Conservation (phyloP, 2,797 vertebrate genomes). For the Girardinus metallicus region DNA sequence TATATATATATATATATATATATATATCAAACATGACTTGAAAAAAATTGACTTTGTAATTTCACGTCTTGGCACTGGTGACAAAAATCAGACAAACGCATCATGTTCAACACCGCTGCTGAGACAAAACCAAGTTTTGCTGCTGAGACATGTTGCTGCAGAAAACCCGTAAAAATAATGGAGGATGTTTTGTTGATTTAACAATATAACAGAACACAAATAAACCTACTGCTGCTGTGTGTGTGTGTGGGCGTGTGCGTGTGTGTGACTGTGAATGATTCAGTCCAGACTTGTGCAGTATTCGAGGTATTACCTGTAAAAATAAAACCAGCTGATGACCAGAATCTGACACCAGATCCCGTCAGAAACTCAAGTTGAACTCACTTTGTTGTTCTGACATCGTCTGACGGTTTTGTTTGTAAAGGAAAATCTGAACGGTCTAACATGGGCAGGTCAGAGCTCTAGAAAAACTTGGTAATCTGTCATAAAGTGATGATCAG, state of each 20-base stretch:
- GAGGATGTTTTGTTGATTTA: neutral
- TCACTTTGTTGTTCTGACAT: neutral
- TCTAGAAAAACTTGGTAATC: neutral
- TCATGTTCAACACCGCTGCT: neutral
- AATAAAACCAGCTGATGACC: neutral
- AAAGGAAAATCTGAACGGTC: neutral
- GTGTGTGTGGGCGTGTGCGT: neutral
- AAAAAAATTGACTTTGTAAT: too few relatives aligned
- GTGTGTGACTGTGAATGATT: neutral
- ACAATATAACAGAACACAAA: neutral
- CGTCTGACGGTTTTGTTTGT: neutral
- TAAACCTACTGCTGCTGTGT: neutral
- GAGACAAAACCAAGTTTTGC: too few relatives aligned
- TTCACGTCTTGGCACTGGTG: too few relatives aligned
- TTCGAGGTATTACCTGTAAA: neutral
- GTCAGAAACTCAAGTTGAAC: neutral
- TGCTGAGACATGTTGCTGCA: constrained; percentile 1
- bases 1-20: too few relatives aligned
- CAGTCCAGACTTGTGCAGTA: neutral
- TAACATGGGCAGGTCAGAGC: neutral
- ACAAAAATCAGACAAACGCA: neutral
- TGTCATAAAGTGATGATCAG: neutral
- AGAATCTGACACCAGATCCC: neutral
- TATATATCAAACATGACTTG: too few relatives aligned
- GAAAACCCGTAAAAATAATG: neutral